Conservation (phyloP, 2,113 vertebrate genomes). For the Hypanus sabinus region DNA sequence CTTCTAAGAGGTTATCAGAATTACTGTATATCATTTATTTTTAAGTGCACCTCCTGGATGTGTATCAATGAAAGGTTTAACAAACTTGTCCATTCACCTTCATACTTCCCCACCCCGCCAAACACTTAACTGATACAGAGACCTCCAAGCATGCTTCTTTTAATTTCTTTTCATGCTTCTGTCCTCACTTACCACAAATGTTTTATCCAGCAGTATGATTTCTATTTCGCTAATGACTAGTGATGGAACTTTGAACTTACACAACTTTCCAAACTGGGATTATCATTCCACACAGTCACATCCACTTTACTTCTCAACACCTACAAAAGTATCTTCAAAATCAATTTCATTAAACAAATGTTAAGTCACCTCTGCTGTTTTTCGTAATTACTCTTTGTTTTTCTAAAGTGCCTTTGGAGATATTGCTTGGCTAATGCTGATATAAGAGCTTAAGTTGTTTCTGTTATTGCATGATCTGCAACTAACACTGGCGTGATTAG, state of each 20-base stretch:
- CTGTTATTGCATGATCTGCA: not conserved
- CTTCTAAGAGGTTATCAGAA: too few species aligned
- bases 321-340: not conserved
- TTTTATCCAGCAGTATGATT: not conserved
- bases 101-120: not conserved
- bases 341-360: not conserved
- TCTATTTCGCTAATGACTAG: not conserved
- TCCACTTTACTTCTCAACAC: not conserved
- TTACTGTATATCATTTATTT: too few species aligned
- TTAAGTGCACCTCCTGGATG: too few species aligned
- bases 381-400: not conserved
- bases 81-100: not conserved
- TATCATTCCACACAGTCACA: not conserved
- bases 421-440: not conserved
- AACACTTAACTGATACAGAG: not conserved
- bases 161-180: not conserved
- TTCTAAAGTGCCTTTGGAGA: not conserved
- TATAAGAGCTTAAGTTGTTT: not conserved
- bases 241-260: not conserved
- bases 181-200: not conserved
- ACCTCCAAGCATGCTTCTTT: not conserved
- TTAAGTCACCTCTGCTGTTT: not conserved
- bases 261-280: not conserved
- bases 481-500: not conserved
- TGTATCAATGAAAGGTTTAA: not conserved